Evolutionary conservation across 1,140 invertebrate genomes (phyloP).

Genomic region (Bombus pascuorum): DNA sequence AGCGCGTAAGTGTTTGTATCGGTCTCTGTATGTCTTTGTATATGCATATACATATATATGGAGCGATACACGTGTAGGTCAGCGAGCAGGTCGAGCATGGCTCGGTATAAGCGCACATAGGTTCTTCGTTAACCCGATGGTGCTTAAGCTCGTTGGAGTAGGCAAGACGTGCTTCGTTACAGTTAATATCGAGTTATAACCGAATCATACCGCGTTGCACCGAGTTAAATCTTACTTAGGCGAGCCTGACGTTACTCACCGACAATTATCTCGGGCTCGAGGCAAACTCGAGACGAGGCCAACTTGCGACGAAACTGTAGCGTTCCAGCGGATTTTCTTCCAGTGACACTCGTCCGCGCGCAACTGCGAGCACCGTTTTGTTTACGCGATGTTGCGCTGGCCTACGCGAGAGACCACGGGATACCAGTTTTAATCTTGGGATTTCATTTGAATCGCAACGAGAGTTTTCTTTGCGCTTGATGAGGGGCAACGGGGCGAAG

Average conservation of each 20-base stretch:
- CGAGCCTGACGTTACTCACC: slow-evolving; percentile 56
- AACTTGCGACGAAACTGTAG: background rate
- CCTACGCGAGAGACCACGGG: background rate
- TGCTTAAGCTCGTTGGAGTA: slow-evolving; percentile 42
- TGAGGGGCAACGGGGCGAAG: no score
- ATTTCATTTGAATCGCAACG: slow-evolving; percentile 13
- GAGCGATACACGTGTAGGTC: slow-evolving; percentile 16
- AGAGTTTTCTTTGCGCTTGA: slow-evolving; percentile 1
- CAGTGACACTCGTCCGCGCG: no score
- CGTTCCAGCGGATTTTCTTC: background rate
- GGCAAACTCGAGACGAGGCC: slow-evolving; percentile 34
- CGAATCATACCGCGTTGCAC: slow-evolving; percentile 59
- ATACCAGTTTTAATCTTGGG: slow-evolving; percentile 27
- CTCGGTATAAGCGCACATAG: slow-evolving; percentile 43
- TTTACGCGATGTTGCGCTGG: background rate
- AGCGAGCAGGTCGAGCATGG: slow-evolving; percentile 41
- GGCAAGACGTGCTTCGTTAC: slow-evolving; percentile 64
- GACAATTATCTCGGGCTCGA: slow-evolving; percentile 50
- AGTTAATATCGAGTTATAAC: slow-evolving; percentile 69
- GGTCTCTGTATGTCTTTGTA: background rate
- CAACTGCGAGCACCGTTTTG: slow-evolving; percentile 4
- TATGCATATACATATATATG: background rate
- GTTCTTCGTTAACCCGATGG: slow-evolving; percentile 65
- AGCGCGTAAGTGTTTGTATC: background rate
- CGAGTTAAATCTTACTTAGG: slow-evolving; percentile 63